Evolutionary conservation across 2,888 invertebrate species (phyloP).

Genomic region (Dermolepida albohirtum): DNA sequence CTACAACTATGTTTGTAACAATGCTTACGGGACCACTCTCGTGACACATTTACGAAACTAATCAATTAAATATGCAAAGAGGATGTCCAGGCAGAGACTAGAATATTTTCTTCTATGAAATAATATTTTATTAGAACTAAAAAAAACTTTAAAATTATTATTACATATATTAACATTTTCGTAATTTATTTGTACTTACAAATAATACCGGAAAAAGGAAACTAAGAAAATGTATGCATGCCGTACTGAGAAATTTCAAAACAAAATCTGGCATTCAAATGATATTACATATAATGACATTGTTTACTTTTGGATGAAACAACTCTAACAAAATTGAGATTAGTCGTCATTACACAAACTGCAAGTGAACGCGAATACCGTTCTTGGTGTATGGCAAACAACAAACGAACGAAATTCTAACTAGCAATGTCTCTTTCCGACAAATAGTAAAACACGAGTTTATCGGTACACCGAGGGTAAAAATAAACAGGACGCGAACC

Average conservation of each 20-base stretch:
- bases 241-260: slow-evolving; percentile 7
- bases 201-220: not conserved
- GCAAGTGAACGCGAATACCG: slow-evolving; percentile 50
- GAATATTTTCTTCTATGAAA: too few species aligned
- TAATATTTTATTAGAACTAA: too few species aligned
- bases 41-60: too few species aligned
- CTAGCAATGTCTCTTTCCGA: slow-evolving; percentile 22
- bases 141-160: too few species aligned
- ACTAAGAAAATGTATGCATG: slow-evolving; percentile 12
- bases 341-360: slow-evolving; percentile 53
- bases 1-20: too few species aligned
- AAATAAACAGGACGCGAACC: slow-evolving; percentile 14
- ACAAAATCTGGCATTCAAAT: slow-evolving; percentile 44
- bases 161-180: too few species aligned
- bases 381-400: slow-evolving; percentile 18
- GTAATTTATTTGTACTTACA: too few species aligned
- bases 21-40: too few species aligned
- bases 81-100: too few species aligned
- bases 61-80: too few species aligned
- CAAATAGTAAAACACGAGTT: slow-evolving; percentile 29
- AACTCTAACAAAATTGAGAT: slow-evolving; percentile 53
- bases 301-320: slow-evolving; percentile 50
- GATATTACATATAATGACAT: slow-evolving; percentile 52
- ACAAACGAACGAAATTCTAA: slow-evolving; percentile 31
- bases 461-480: slow-evolving; percentile 15